Evolutionary conservation across 1,140 invertebrate species (phyloP), one percentile per base, ranked within the genome.

Genomic region (Bombus soroeensis): DNA sequence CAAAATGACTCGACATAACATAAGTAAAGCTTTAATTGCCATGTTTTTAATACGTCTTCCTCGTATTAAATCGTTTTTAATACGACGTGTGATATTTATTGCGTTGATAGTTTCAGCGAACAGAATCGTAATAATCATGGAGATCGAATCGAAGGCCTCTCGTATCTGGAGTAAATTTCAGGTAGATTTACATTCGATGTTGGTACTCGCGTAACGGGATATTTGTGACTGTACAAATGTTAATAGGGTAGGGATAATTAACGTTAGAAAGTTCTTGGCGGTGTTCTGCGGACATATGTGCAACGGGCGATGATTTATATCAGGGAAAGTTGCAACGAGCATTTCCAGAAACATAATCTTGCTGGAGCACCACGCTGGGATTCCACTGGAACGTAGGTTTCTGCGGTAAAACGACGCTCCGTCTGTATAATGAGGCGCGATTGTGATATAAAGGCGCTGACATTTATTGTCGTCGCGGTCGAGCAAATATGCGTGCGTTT

Each of bases 401-500:
- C 82, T 28, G 68, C 64, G 47, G 72, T 39, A 25, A 43, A 25
- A n/a, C 39, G 76, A 37, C 37, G 59, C 47, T 85, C 53, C 41
- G 71, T 34, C 13, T 47, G 62, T 18, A 57, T 80, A 88, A 86
- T 64, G 66, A 74, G 71, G 3, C 66, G 37, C 70, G 70, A 86
- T 86, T 82, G 64, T 79, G 66, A 81, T 64, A 75, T 72, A 88
- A 73, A 83, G 13, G 64, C 37, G 83, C 64, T 86, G 81, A 89
- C 85, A 53, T 73, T 68, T 68, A 66, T 80, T 80, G 68, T 85
- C 76, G 41, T 43, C 75, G 71, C 76, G 71, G 70, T 70, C 43
- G 70, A 86, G 13, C 28, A 3, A 39, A 53, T 28, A 41, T 32
- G 15, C n/a, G 47, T 43, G 57, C 37, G n/a, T 41, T 47, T 87